phyloP scores from a whole-genome alignment of 2,888 invertebrate genomes.

The Melipona bicolor region DNA sequence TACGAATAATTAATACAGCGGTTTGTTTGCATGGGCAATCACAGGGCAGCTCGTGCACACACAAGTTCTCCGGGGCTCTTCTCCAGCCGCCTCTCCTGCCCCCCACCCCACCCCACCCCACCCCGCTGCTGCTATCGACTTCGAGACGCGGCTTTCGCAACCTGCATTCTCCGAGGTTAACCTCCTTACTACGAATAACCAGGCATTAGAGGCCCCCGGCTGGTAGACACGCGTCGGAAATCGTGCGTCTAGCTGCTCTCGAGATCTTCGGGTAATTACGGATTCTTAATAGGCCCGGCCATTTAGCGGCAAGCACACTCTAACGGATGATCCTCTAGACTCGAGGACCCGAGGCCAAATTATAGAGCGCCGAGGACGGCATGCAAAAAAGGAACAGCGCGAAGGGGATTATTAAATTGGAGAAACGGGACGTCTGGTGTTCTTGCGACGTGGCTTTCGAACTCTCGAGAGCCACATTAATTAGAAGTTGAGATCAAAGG shows the following conservation, averaged over 20 bases:
- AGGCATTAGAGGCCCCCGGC: constrained; percentile 45
- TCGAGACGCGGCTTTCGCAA: constrained; percentile 55
- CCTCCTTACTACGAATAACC: constrained; percentile 61
- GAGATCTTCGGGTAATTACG: constrained; percentile 61
- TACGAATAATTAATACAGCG: constrained; percentile 79
- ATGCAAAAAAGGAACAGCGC: no score
- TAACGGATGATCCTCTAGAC: constrained; percentile 27
- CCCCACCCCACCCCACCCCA: neutral
- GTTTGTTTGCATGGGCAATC: constrained; percentile 77
- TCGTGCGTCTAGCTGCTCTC: constrained; percentile 46
- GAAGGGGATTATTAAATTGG: neutral
- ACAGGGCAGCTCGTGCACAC: constrained; percentile 55
- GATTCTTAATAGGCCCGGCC: constrained; percentile 57
- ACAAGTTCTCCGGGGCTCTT: constrained; percentile 47
- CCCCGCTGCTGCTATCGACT: constrained; percentile 56
- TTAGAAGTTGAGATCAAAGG: no score
- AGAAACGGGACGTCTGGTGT: neutral
- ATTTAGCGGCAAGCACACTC: constrained; percentile 19
- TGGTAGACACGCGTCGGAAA: constrained; percentile 57
- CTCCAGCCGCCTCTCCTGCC: constrained; percentile 36
- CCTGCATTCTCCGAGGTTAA: constrained; percentile 63
- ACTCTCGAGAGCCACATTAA: no score
- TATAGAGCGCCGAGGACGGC: neutral
- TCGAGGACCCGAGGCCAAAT: neutral
- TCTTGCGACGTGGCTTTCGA: neutral